Evolutionary conservation across 35 echinoderm and acorn worm genomes (phyloP), one percentile per base, ranked within the genome.

Genomic region (Patiria miniata): DNA sequence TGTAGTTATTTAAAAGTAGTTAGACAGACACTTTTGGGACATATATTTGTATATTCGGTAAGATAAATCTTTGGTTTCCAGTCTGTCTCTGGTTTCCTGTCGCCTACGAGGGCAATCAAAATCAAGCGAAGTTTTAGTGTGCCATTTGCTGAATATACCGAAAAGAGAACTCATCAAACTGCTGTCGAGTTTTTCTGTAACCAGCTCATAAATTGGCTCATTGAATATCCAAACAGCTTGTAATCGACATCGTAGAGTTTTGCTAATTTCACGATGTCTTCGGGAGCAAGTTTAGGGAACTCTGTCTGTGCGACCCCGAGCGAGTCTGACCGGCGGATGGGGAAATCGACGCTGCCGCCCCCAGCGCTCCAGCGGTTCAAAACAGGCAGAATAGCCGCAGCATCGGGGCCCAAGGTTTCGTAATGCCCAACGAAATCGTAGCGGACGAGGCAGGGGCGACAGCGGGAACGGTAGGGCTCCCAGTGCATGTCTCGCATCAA

Each of bases 341-440:
- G 39, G 16, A 88, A 52, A 61, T 44, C 73, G n/a, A 36, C 21
- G 21, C 40, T 44, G 59, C 40, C 56, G 21, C 86, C 78, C 39
- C 37, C 52, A 10, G 79, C 32, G 21, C 78, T 47, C 7, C 85
- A 53, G 7, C 52, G 69, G 36, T 47, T 14, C 2, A 73, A 14
- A 4, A 30, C 65, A 10, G 0, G 28, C 58, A 95, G 52, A 22
- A 95, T 87, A 36, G 61, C 83, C 15, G 78, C 51, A 29, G 93
- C 89, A 61, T 95, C 93, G 30, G 1, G 69, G 21, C 21, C 53
- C 37, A 91, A 37, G 37, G 85, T 91, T 56, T 95, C 93, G 56
- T 92, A 95, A 81, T 95, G 89, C 37, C 93, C 93, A 42, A 95
- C 88, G 51, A 60, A 91, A 68, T 95, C 89, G 42, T 95, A 95